Percentiles rank a stretch among this genome's conserved stretches.
These are phyloP conservation scores for Phoeniculus purpureus DNA, from an alignment of 2,797 vertebrate species.

Conservation along the genomic window DNA sequence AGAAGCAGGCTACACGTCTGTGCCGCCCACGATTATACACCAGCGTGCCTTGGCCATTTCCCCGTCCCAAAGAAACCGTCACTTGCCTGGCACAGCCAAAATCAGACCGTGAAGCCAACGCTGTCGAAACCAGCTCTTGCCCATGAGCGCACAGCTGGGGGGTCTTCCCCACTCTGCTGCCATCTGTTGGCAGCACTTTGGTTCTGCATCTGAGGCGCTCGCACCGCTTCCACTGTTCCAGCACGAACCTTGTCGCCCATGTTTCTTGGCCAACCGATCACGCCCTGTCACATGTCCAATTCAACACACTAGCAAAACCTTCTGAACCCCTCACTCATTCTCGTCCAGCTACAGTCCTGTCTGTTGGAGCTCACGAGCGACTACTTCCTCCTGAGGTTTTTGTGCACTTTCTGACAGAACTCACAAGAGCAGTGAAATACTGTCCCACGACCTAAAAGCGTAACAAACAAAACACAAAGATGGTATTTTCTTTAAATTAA, in stretches of 20 bases:
- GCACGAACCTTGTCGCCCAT: conserved; percentile 19
- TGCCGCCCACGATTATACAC: not conserved
- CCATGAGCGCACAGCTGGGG: too few species aligned
- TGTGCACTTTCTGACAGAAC: conserved; percentile 20
- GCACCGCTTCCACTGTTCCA: not conserved
- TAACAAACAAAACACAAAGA: not conserved
- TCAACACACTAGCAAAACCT: not conserved
- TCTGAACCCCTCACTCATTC: not conserved
- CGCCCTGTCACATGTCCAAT: not conserved
- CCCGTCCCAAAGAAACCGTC: conserved; percentile 1
- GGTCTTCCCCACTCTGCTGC: conserved; percentile 63
- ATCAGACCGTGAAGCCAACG: conserved; percentile 24
- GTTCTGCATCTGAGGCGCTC: conserved; percentile 2
- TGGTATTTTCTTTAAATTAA: not conserved
- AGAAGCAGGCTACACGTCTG: not conserved
- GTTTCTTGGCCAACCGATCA: conserved; percentile 24
- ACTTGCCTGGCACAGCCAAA: conserved; percentile 61
- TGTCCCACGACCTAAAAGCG: not conserved
- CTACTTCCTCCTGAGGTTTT: not conserved
- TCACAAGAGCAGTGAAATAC: not conserved
- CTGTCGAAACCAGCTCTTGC: conserved; percentile 26
- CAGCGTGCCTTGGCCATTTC: not conserved
- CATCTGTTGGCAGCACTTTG: conserved; percentile 68
- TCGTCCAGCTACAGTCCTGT: not conserved
- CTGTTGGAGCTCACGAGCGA: not conserved